Evolutionary conservation across 1,140 invertebrate genomes (phyloP).

Genomic region (Solen grandis): DNA sequence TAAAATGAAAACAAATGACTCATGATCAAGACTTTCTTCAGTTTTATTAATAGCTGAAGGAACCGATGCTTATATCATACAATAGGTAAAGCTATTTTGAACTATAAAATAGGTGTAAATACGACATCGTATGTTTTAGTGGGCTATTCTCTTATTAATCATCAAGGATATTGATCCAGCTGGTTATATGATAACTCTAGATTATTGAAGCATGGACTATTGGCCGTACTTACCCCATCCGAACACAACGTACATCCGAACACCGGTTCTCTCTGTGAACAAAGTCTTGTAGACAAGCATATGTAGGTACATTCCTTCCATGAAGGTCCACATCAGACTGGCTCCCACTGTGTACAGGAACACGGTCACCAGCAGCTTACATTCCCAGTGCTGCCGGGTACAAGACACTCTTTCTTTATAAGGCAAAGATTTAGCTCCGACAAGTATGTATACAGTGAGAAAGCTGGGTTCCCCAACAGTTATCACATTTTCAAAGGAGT

Average conservation of each 20-base stretch:
- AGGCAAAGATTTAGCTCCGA: background rate
- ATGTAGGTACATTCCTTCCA: slow-evolving; percentile 90
- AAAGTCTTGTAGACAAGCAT: slow-evolving; percentile 89
- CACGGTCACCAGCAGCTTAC: slow-evolving; percentile 86
- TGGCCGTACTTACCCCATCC: slow-evolving; percentile 91
- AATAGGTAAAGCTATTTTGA: no score
- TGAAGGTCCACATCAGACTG: slow-evolving; percentile 90
- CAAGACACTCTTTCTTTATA: background rate
- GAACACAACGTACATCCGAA: slow-evolving; percentile 85
- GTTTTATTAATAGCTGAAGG: no score
- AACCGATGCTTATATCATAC: no score
- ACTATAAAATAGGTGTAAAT: background rate
- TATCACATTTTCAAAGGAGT: no score
- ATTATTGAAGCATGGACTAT: background rate
- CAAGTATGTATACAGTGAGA: background rate
- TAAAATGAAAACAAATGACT: no score
- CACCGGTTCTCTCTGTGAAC: slow-evolving; percentile 86
- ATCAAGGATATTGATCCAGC: background rate
- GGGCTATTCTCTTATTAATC: background rate
- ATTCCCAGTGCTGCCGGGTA: slow-evolving; percentile 85
- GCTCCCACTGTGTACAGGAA: slow-evolving; percentile 89
- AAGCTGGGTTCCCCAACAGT: background rate
- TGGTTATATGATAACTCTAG: background rate
- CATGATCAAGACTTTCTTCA: no score
- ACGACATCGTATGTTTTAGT: background rate